Conservation (phyloP, 2,888 invertebrate species). For the Argyresthia goedartella region DNA sequence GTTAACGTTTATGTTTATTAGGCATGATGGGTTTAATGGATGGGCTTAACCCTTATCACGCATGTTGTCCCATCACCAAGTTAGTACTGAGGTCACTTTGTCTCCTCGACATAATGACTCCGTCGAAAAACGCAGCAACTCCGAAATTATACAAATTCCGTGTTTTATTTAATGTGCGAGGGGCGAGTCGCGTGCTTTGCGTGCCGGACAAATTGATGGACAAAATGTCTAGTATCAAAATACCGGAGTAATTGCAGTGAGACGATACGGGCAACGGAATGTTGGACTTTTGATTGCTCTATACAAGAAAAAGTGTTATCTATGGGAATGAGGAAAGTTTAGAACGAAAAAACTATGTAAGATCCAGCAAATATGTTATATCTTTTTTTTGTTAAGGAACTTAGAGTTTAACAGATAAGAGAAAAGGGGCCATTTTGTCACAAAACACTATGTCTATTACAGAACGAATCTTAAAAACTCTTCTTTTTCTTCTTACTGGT, state of each 20-base stretch:
- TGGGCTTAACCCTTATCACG: too few relatives aligned
- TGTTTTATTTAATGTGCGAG: not conserved
- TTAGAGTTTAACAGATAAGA: too few relatives aligned
- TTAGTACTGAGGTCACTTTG: too few relatives aligned
- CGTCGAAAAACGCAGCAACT: not conserved
- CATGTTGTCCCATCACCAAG: too few relatives aligned
- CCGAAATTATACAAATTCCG: conserved; percentile 7
- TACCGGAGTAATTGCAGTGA: conserved; percentile 30
- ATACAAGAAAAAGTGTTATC: not conserved
- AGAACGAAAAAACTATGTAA: not conserved
- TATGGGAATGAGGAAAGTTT: too few relatives aligned
- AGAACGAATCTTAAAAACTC: too few relatives aligned
- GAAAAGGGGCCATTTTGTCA: too few relatives aligned
- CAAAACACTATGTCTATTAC: too few relatives aligned
- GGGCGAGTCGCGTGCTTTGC: conserved; percentile 9
- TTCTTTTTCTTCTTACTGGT: too few relatives aligned
- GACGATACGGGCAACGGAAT: conserved; percentile 16
- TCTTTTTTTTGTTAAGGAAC: too few relatives aligned
- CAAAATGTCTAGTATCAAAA: conserved; percentile 18
- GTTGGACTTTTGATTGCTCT: conserved; percentile 2
- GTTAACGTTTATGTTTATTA: too few relatives aligned
- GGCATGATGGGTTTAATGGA: too few relatives aligned
- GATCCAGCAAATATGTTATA: not conserved
- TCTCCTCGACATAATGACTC: not conserved
- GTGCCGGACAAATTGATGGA: conserved; percentile 5